Evolutionary conservation across 2,888 invertebrate species (phyloP).

Genomic region (Agriopis marginaria): DNA sequence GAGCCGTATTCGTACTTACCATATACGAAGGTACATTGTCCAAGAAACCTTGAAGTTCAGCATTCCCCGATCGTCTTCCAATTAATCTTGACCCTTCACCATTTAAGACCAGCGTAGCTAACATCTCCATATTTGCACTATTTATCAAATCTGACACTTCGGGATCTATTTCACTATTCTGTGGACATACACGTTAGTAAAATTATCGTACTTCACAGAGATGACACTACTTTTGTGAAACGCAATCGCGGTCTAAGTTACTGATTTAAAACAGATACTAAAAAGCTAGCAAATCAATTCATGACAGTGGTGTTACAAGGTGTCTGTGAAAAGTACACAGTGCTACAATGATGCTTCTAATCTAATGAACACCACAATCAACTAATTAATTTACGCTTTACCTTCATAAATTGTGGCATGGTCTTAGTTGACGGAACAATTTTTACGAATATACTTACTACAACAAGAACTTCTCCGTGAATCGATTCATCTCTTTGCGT

Average conservation of each 20-base stretch:
- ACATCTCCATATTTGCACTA: conserved; percentile 94
- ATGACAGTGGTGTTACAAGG: conserved; percentile 76
- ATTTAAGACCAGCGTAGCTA: conserved; percentile 95
- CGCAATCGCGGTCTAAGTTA: conserved; percentile 67
- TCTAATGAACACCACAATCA: conserved; percentile 82
- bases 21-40: conserved; percentile 95
- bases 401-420: conserved; percentile 69
- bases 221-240: conserved; percentile 27
- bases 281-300: conserved; percentile 83
- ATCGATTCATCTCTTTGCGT: conserved; percentile 71
- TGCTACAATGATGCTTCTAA: conserved; percentile 80
- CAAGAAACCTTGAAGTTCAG: conserved; percentile 94
- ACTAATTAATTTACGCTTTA: conserved; percentile 74
- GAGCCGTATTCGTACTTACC: conserved; percentile 83
- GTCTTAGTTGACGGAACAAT: conserved; percentile 64
- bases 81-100: conserved; percentile 94
- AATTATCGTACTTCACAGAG: conserved; percentile 6
- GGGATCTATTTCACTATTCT: conserved; percentile 86
- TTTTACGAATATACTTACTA: conserved; percentile 77
- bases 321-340: conserved; percentile 76
- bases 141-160: conserved; percentile 89
- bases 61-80: conserved; percentile 89
- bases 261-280: conserved; percentile 67
- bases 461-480: conserved; percentile 73
- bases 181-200: conserved; percentile 47